phyloP scores from a whole-genome alignment of 2,888 invertebrate species.

The Micoletzkya japonica region DNA sequence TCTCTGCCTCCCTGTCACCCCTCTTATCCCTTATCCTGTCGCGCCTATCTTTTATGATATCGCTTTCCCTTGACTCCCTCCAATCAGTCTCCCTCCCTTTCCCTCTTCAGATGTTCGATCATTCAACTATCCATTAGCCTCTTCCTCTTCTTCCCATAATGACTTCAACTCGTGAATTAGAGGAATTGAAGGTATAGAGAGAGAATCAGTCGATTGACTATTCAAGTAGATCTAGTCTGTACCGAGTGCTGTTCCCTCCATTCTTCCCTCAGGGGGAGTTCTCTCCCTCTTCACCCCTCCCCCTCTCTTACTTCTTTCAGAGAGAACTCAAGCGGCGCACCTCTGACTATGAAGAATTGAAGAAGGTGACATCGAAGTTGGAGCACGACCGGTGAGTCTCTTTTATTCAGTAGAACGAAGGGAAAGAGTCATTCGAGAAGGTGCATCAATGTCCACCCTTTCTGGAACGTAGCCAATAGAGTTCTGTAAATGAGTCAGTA shows the following conservation, averaged over 20 bases:
- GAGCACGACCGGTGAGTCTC: constrained; percentile 16
- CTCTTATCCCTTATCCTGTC: constrained; percentile 2
- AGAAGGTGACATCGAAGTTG: constrained; percentile 8
- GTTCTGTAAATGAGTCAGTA: too few relatives aligned
- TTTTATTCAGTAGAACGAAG: background rate
- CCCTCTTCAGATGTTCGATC: constrained; percentile 2
- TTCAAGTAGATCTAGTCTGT: constrained; percentile 6
- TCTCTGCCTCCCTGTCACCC: constrained; percentile 17
- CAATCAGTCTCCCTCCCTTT: background rate
- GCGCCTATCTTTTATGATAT: background rate
- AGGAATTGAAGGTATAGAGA: background rate
- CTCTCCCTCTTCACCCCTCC: background rate
- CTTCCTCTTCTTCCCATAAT: background rate
- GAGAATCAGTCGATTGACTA: background rate
- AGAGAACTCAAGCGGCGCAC: constrained; percentile 16
- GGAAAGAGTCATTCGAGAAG: too few relatives aligned
- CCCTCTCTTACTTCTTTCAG: constrained; percentile 17
- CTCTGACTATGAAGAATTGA: constrained; percentile 18
- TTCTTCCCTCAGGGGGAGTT: constrained; percentile 11
- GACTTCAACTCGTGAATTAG: background rate
- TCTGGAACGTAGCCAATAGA: too few relatives aligned
- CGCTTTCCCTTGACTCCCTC: background rate
- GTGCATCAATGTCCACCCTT: too few relatives aligned
- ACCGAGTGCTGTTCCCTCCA: background rate
- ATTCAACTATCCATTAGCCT: background rate